Percentiles rank a stretch among this genome's conserved stretches.
Conservation (phyloP, 1,140 invertebrate species). For the Periplaneta americana region DNA sequence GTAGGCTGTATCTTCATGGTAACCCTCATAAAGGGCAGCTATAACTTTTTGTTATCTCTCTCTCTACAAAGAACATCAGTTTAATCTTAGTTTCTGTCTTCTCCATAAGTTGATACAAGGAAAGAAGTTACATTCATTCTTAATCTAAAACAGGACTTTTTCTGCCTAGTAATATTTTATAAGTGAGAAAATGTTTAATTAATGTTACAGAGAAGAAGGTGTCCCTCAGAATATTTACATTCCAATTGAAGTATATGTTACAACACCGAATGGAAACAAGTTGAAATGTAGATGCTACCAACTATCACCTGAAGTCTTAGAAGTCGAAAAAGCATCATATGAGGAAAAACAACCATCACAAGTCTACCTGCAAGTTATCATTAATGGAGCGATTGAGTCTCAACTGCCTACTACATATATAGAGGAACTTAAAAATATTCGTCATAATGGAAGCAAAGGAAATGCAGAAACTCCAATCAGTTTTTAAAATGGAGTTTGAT, state of each 20-base stretch:
- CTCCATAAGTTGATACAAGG: too few species aligned
- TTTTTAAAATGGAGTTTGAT: too few species aligned
- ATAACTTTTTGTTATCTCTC: too few species aligned
- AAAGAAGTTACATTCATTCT: too few species aligned
- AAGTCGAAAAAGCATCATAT: constrained; percentile 35
- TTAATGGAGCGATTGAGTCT: constrained; percentile 61
- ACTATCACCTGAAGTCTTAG: constrained; percentile 42
- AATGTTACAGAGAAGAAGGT: constrained; percentile 75
- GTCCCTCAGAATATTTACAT: constrained; percentile 62
- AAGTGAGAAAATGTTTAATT: too few species aligned
- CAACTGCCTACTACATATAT: constrained; percentile 62
- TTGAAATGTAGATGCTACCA: constrained; percentile 62
- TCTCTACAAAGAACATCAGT: too few species aligned
- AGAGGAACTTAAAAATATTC: constrained; percentile 49
- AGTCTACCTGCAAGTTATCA: constrained; percentile 54
- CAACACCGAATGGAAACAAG: constrained; percentile 41
- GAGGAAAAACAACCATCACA: constrained; percentile 57
- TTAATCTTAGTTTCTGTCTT: too few species aligned
- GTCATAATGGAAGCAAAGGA: constrained; percentile 60
- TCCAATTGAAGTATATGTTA: constrained; percentile 52
- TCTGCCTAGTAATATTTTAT: too few species aligned
- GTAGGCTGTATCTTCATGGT: too few species aligned
- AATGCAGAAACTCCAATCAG: neutral
- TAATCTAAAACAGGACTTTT: too few species aligned
- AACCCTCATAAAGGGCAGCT: too few species aligned